Evolutionary conservation across 2,113 vertebrate species (phyloP).

Genomic region (Grantiella picta): DNA sequence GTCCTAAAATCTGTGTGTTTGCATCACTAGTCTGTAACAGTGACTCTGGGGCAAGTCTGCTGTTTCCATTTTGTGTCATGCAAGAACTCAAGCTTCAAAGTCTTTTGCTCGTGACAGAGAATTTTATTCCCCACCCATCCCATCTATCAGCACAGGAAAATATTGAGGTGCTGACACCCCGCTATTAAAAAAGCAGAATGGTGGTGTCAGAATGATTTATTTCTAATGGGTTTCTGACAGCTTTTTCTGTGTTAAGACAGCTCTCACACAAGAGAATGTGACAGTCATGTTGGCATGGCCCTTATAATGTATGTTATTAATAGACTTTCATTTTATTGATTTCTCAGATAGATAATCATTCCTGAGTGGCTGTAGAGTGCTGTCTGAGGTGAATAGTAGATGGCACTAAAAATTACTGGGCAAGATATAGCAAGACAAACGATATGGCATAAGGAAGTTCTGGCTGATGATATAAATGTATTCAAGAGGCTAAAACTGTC

Average conservation of each 20-base stretch:
- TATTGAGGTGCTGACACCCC: neutral
- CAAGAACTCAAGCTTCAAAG: neutral
- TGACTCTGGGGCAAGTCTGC: neutral
- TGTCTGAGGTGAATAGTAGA: constrained; percentile 44
- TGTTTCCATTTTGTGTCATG: neutral
- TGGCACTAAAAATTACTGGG: constrained; percentile 2
- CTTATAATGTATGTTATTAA: constrained; percentile 52
- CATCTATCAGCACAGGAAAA: neutral
- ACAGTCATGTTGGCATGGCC: constrained; percentile 25
- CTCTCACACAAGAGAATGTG: neutral
- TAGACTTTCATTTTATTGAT: constrained; percentile 58
- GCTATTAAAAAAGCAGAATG: neutral
- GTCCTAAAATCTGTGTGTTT: neutral
- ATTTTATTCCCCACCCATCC: neutral
- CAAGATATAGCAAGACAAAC: neutral
- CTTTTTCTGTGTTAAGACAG: neutral
- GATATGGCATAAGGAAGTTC: neutral
- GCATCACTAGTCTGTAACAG: neutral
- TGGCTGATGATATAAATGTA: neutral
- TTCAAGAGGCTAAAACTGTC: neutral
- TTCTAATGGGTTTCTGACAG: constrained; percentile 15
- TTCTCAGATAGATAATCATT: constrained; percentile 46
- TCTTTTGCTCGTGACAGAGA: neutral
- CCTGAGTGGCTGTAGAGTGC: constrained; percentile 30
- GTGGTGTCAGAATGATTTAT: constrained; percentile 49